Percentiles rank a stretch among this genome's conserved stretches.
Conservation (phyloP, 1,140 invertebrate genomes). For the Euglossa dilemma region DNA sequence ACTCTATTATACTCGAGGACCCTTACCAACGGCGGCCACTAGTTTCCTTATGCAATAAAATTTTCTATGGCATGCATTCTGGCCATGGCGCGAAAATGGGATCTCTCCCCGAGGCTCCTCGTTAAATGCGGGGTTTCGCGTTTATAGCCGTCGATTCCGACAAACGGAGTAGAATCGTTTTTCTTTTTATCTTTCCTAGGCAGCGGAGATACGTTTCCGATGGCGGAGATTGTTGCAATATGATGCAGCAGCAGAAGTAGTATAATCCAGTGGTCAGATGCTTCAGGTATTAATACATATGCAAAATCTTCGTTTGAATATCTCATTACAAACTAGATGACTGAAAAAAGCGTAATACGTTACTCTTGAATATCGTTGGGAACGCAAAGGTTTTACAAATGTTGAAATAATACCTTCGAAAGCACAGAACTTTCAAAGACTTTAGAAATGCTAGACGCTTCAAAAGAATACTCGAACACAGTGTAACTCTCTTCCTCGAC, state of each 20-base stretch:
- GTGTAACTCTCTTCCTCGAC: neutral
- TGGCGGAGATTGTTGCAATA: neutral
- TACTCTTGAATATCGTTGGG: neutral
- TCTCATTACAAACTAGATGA: neutral
- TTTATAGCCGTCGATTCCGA: neutral
- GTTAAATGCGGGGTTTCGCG: neutral
- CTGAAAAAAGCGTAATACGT: neutral
- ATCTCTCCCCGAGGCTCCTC: neutral
- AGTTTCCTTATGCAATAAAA: conserved; percentile 31
- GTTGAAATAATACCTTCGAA: neutral
- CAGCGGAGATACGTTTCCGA: neutral
- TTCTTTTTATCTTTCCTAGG: neutral
- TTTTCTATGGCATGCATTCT: neutral
- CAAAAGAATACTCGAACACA: neutral
- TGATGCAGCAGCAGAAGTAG: neutral
- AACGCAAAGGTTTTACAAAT: neutral
- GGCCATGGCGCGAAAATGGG: neutral
- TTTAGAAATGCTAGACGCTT: neutral
- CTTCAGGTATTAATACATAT: neutral
- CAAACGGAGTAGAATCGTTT: neutral
- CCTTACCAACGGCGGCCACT: neutral
- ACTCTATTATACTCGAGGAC: conserved; percentile 8
- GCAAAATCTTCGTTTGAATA: neutral
- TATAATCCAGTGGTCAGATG: neutral
- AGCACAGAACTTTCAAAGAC: neutral